Base-by-base conservation (phyloP, 2,888 invertebrate species). In the Eurytoma californica region DNA sequence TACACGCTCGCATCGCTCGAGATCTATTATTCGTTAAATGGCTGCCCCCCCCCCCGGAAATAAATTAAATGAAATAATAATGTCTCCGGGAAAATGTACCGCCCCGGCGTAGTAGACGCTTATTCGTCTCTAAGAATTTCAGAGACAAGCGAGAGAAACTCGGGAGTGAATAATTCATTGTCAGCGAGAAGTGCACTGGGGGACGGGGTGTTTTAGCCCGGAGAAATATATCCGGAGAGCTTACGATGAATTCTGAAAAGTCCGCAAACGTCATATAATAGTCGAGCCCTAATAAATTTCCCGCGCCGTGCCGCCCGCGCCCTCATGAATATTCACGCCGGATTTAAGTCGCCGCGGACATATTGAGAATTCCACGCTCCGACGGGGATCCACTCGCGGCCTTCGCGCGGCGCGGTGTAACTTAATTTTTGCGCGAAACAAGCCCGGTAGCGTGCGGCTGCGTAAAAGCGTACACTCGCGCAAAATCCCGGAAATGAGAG, bases 281-380 rank as follows among this genome's bases (percentile, higher is more conserved):
- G 69, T 47, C 47, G 9, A 67, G 58, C 49, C 18, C 57, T 58
- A 65, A 77, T 77, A 77, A 77, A 77, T 77, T 77, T 65, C 9
- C 57, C 24, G 51, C 69, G 28, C 49, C 14, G 16, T 49, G 39
- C 7, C 18, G 47, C 39, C 39, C 39, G 39, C 18, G 16, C 55
- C 13, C 39, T 24, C 49, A 67, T 77, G 78, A 73, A 78, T 72
- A 72, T 78, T 78, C 72, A 57, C 12, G 53, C 1, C 16, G 67
- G 18, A 47, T 47, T 65, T 61, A 66, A 72, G 65, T 67, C 61
- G 67, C 28, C 72, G 24, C 55, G 68, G 67, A 78, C 68, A 53
- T 49, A 78, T 68, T 68, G 67, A 55, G 67, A 68, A 72, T 28
- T 72, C 18, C n/a, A 7, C 0, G 28, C 13, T 20, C 13, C 39